These are phyloP conservation scores for Branchellion lobata DNA, from an alignment of 2,888 invertebrate genomes.

Conservation along the genomic window DNA sequence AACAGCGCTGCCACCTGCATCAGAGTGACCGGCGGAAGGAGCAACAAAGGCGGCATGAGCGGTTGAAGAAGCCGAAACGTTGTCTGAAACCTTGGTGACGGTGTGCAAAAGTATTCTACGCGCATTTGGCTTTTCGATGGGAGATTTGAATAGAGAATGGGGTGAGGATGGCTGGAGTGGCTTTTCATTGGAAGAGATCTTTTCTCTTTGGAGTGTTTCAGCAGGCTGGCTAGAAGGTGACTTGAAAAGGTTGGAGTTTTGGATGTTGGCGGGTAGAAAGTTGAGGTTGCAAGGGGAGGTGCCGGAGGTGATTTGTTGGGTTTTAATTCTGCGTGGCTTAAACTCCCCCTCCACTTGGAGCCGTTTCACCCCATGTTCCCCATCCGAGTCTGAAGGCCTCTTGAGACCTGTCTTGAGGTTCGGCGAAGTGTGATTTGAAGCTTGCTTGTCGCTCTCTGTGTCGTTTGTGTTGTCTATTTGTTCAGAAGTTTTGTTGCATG, in stretches of 20 bases:
- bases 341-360: neutral
- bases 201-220: too few relatives aligned
- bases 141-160: too few relatives aligned
- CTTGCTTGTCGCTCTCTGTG: neutral
- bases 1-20: too few relatives aligned
- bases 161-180: too few relatives aligned
- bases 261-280: too few relatives aligned
- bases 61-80: neutral
- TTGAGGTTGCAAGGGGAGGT: neutral
- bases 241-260: neutral
- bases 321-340: neutral
- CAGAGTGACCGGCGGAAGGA: neutral
- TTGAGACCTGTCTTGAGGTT: neutral
- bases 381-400: neutral
- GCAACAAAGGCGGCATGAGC: neutral
- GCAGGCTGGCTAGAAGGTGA: too few relatives aligned
- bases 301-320: neutral
- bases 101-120: too few relatives aligned
- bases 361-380: neutral
- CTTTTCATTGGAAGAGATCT: too few relatives aligned
- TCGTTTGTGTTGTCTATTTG: neutral
- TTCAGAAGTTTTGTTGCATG: neutral
- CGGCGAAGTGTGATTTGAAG: neutral
- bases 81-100: neutral
- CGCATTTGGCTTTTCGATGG: too few relatives aligned